Percentiles rank a stretch among this genome's conserved stretches.
Conservation (phyloP, 1,140 invertebrate species). For the Melitaea cinxia region DNA sequence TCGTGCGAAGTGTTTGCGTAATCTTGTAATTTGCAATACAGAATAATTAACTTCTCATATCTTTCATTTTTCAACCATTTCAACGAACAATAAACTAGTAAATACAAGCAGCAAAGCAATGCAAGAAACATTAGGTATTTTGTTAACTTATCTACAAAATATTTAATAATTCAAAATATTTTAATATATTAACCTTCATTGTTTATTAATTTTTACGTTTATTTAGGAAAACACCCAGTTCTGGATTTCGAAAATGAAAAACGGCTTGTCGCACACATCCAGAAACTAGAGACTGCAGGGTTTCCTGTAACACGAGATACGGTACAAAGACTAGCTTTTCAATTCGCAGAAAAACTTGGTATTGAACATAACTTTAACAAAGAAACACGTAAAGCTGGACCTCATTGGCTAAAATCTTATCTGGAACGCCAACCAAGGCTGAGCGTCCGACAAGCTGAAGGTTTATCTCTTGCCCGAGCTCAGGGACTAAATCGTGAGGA, state of each 20-base stretch:
- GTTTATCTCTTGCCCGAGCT: slow-evolving; percentile 57
- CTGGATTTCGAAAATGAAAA: slow-evolving; percentile 13
- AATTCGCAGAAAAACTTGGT: slow-evolving; percentile 54
- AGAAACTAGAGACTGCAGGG: slow-evolving; percentile 18
- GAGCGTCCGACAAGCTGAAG: slow-evolving; percentile 55
- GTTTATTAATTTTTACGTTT: not conserved
- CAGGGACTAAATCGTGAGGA: slow-evolving; percentile 4
- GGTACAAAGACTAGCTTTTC: slow-evolving; percentile 38
- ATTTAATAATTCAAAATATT: not conserved
- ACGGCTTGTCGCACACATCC: slow-evolving; percentile 2
- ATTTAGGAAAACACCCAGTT: slow-evolving; percentile 4
- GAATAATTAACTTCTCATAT: no score
- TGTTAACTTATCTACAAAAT: not conserved
- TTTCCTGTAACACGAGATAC: not conserved
- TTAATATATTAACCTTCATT: not conserved
- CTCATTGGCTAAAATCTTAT: slow-evolving; percentile 54
- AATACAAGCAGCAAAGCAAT: no score
- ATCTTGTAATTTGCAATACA: no score
- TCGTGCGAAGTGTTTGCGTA: no score
- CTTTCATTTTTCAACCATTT: no score
- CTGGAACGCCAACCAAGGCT: slow-evolving; percentile 59
- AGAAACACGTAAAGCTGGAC: slow-evolving; percentile 51
- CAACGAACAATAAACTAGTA: no score
- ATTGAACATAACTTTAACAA: slow-evolving; percentile 57
- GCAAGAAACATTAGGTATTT: no score